Base-by-base conservation (phyloP, 2,113 vertebrate genomes). In the Caretta caretta region DNA sequence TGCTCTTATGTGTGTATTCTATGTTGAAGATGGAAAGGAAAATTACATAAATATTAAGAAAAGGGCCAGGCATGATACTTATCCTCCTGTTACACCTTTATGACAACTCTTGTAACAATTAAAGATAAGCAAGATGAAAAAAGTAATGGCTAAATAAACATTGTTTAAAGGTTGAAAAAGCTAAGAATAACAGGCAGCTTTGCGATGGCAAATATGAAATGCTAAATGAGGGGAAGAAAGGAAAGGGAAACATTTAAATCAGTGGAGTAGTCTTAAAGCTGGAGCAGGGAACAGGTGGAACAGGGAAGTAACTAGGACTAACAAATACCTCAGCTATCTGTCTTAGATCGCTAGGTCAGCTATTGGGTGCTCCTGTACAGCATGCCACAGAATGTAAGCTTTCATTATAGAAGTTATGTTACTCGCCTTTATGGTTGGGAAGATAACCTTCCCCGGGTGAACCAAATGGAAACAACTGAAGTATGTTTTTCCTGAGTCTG, bases 1-100 rank as follows among this genome's bases (percentile, higher is more conserved):
- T 59, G 4, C 51, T 90, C 90, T 89, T 27, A 86, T 86, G 80
- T 90, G 81, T 75, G 78, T 38, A 78, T 78, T 88, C 95, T 94
- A 86, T 10, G 25, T 5, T 3, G 46, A 79, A 53, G 50, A 65
- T 81, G 91, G 87, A 96, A 95, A 90, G 8, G 75, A 91, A 97
- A 94, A 90, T 42, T 6, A 80, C 53, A 49, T 51, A 88, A 91
- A 83, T 38, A 90, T 80, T 53, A 87, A 92, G n/a, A 92, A 48
- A 94, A 88, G 1, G 2, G 62, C 24, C 65, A 76, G 19, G 50
- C 78, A 83, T 72, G 51, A 90, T 29, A 80, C 27, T 29, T 88
- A 79, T 10, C 53, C 54, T 96, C 90, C 49, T 95, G 48, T 54
- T 97, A 16, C 46, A 42, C 31, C 79, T 89, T 48, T 78, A 59